These are phyloP conservation scores for Diuraphis noxia DNA, from an alignment of 1,140 invertebrate species.

Conservation along the genomic window DNA sequence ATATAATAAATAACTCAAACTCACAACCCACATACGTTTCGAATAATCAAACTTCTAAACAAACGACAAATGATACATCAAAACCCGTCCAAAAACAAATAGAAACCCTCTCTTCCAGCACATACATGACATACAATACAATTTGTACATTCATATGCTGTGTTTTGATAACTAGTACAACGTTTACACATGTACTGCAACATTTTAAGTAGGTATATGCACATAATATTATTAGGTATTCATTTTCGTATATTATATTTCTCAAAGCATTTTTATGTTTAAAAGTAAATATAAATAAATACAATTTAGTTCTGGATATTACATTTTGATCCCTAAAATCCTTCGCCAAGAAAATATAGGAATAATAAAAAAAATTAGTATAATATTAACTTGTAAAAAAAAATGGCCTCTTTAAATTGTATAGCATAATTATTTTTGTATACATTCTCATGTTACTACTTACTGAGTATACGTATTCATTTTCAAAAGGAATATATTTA, in stretches of 20 bases:
- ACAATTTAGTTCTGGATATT: background rate
- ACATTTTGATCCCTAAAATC: background rate
- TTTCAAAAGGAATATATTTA: conserved; percentile 2
- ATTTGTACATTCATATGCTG: no score
- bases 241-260: background rate
- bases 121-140: no score
- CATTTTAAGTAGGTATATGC: background rate
- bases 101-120: no score
- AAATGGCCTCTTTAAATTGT: background rate
- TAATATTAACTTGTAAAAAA: background rate
- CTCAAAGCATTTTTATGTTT: background rate
- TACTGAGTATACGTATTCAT: background rate
- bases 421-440: background rate
- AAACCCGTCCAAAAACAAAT: no score
- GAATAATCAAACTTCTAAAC: no score
- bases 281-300: background rate
- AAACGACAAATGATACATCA: no score
- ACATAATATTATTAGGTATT: background rate
- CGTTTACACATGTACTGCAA: no score
- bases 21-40: no score
- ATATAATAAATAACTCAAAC: no score
- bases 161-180: background rate
- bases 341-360: background rate
- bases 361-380: background rate
- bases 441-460: background rate